Evolutionary conservation across 2,797 vertebrate species (phyloP), one percentile per base, ranked within the genome.

Genomic region (Thalassophryne amazonica): DNA sequence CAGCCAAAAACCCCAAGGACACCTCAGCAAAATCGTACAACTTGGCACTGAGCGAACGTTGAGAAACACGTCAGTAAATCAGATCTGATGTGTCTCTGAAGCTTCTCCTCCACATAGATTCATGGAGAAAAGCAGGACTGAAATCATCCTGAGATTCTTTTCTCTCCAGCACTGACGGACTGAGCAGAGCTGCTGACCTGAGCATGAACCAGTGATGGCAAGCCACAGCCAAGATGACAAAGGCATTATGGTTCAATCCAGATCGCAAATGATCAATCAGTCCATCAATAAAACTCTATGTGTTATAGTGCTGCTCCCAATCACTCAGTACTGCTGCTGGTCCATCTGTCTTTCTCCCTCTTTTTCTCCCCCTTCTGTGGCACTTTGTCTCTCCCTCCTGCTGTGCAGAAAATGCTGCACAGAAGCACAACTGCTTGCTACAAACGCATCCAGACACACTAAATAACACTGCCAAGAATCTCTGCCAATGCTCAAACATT

Each of bases 221-320:
- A 80, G 67, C 49, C 64, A 45, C 39, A 49, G 61, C 71, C 71
- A 69, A 72, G 74, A 75, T 58, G 67, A 70, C 60, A 34, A 57
- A 66, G 48, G 63, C 43, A 59, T 81, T 56, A 37, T 74, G 74
- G 43, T 70, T 80, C 61, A 55, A 72, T 57, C 66, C 68, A 72
- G 58, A 76, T 53, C 42, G 49, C 65, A 70, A 70, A 59, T 53
- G 29, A 86, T 86, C 85, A 79, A 83, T 76, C 76, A 60, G 71
- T 69, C 66, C 53, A 60, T 87, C 84, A 82, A 83, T 85, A 74
- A 69, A 20, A 48, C 60, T 69, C 73, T 83, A 83, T 84, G 68
- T 73, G 69, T 70, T 76, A 65, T 72, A 85, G 74, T 78, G 83
- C 81, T 55, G 55, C 47, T 70, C 31, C 55, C 71, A 60, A 63